Evolutionary conservation across 2,797 vertebrate genomes (phyloP), one percentile per base, ranked within the genome.

Genomic region (Triplophysa bombifrons): DNA sequence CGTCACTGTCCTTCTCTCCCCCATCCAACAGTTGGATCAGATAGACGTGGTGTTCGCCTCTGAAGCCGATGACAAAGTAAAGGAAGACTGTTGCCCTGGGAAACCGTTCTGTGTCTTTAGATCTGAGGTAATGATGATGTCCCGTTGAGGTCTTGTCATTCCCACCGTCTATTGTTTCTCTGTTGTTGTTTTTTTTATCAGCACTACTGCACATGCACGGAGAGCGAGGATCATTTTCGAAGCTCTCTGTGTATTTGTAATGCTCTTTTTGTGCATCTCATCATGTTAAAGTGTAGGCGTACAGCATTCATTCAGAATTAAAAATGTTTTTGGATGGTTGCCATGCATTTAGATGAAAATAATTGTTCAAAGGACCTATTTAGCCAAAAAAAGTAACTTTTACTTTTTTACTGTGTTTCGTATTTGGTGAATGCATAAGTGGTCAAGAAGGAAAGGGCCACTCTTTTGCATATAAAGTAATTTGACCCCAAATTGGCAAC

Each of bases 21-120:
- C 61, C 27, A 51, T 30, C 51, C 60, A 20, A 12, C 69, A 95
- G 95, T 85, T 96, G 89, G 97, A 98, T 86, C 94, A 94, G 82
- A 96, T 98, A 69, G 96, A 98, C 56, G 84, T 98, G 82, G 92
- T 95, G 86, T 98, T 96, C 90, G 94, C 96, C 46, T 96, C 95
- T 0, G 96, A 98, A 88, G 97, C 91, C 68, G 96, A 98, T 58
- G 97, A 99, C 89, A 98, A 97, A 95, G 89, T 98, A 86, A 96
- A 92, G 87, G 97, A 99, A 88, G 96, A 98, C 27, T 98, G 97
- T 92, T 98, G 96, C 92, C 97, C 97, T 48, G 97, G 97, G 88
- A 98, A 98, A 91, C 97, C 96, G 0, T 95, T 96, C 88, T 91
- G 92, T 69, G 17, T 94, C 71, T 98, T 98, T 92, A 95, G 96